Conservation (phyloP, 2,113 vertebrate genomes). For the Mustela lutreola region DNA sequence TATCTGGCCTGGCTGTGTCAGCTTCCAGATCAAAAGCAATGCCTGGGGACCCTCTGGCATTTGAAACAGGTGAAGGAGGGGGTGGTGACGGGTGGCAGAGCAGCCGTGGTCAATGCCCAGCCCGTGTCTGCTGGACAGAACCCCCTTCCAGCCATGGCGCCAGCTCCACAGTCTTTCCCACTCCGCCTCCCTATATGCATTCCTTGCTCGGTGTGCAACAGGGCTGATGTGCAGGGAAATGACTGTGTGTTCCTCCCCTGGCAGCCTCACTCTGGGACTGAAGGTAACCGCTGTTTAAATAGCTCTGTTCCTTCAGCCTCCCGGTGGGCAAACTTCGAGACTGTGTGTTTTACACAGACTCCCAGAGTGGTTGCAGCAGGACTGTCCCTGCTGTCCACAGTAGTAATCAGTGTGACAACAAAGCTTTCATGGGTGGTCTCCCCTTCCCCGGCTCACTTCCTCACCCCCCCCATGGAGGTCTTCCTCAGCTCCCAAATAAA, state of each 20-base stretch:
- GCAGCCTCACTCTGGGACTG: neutral
- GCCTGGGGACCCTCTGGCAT: neutral
- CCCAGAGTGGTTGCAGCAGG: neutral
- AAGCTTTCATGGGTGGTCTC: neutral
- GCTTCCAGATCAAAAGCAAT: neutral
- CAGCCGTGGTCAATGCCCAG: fast-evolving
- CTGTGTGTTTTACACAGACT: neutral
- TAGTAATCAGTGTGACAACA: neutral
- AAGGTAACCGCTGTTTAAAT: neutral
- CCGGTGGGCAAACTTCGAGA: neutral
- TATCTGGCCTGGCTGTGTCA: neutral
- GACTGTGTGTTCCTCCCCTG: neutral
- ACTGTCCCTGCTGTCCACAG: neutral
- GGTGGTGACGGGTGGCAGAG: neutral
- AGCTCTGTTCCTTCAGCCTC: too few species aligned
- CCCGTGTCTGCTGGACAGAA: fast-evolving
- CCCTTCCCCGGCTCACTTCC: neutral
- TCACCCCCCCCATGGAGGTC: too few species aligned
- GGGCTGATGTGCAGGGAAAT: neutral
- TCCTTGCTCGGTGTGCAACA: neutral
- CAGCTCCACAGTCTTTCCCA: too few species aligned
- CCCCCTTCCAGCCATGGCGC: neutral
- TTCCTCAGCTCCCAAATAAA: neutral
- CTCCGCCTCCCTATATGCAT: neutral
- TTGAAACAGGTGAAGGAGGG: neutral